Evolutionary conservation across 2,888 invertebrate species (phyloP), one percentile per base, ranked within the genome.

Genomic region (Drosophila percnosoma): DNA sequence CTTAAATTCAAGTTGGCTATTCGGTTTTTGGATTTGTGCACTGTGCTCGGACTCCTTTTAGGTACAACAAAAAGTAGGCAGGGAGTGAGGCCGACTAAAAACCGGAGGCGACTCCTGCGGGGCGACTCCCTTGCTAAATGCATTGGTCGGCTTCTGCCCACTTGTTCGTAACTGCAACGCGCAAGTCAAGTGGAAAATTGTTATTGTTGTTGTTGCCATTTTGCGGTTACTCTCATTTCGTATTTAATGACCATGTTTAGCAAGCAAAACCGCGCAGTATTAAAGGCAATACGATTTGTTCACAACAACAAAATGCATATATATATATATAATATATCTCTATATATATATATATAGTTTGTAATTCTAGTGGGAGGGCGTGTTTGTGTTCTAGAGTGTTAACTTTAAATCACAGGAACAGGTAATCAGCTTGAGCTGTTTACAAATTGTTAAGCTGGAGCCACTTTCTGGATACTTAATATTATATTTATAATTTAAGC

Each of bases 171-270:
- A 73, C 74, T 76, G 70, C 78, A 75, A 61, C 58, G 76, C 79
- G 75, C 84, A 90, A 91, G 91, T 91, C 92, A 91, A 91, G 91
- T 91, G 91, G 90, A 92, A 91, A 91, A 91, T 92, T 84, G 85
- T 83, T 80, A 48, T 62, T 63, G 40, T 60, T 27, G 27, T 49
- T 68, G 58, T 57, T 63, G 48, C 49, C 74, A 64, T 71, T 73
- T 89, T 87, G 81, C 62, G 75, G 83, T 88, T 87, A 80, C 76
- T 83, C 90, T 83, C 81, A 81, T 89, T 89, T 90, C 80, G 84
- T 78, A 75, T 80, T 79, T 87, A 90, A 87, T 87, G 90, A 73
- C 90, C 90, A 89, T 87, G 83, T 87, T 87, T 90, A 87, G 90
- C 61, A 31, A 55, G 65, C 59, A 65, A 72, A 68, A 83, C 80